Evolutionary conservation across 2,113 vertebrate genomes (phyloP), one percentile per base, ranked within the genome.

Genomic region (Brachypodius melanocephalos): DNA sequence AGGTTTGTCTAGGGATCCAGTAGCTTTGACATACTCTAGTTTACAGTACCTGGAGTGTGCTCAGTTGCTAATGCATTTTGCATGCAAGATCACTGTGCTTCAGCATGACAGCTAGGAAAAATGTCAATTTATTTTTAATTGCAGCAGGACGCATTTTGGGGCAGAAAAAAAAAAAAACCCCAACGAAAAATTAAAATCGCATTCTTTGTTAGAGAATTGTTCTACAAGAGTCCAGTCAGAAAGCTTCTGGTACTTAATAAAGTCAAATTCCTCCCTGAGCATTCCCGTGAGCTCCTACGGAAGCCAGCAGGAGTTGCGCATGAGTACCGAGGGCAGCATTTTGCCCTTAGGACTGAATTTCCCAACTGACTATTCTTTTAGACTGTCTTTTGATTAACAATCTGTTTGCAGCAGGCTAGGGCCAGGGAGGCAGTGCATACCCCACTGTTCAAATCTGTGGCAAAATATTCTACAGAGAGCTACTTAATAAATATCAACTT

Each of bases 301-400:
- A 92, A 90, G 91, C 87, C 91, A 68, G 94, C 25, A 24, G 94
- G 90, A 90, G 92, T 42, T 92, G 95, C 13, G 2, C 65, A 67
- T 59, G 88, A 90, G 89, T 84, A 88, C 65, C 5, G 38, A 93
- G 93, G 83, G 93, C 90, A 77, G 85, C 92, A 8, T 95, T 92
- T 85, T 96, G 93, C 96, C 96, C 96, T 96, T 90, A 94, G 96
- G 95, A 94, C 79, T 79, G 76, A 89, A 91, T 93, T 89, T 96
- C 94, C 95, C 96, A 88, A 92, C 81, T 88, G 96, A 93, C 94
- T 87, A 74, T 95, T 96, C 95, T 90, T 90, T 85, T 84, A 94
- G 74, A 85, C 94, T 90, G 77, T 96, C 94, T 97, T 97, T 97
- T 97, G 97, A 96, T 97, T 96, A 97, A 97, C 96, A 95, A 81